Percentiles rank a stretch among this genome's conserved stretches.
These are phyloP conservation scores for Littorina saxatilis DNA, from an alignment of 1,140 invertebrate genomes.

Conservation along the genomic window DNA sequence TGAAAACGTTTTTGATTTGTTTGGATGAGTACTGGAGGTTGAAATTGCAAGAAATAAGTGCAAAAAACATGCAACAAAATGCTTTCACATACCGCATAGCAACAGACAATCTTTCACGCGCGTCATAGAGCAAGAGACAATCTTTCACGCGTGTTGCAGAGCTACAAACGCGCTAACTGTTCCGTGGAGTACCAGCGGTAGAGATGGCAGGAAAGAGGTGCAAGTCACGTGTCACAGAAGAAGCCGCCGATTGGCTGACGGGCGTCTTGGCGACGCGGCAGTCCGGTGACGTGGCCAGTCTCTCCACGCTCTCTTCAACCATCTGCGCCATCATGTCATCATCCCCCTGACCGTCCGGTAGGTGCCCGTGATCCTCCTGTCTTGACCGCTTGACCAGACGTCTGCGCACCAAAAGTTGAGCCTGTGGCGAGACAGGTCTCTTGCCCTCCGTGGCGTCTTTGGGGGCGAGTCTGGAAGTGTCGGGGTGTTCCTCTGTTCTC, in stretches of 20 bases:
- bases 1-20: no score
- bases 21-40: no score
- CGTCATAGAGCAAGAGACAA: no score
- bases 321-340: not conserved
- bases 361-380: not conserved
- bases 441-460: constrained; percentile 16
- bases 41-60: no score
- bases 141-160: no score
- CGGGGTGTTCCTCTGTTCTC: not conserved
- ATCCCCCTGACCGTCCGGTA: not conserved
- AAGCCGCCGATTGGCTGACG: not conserved
- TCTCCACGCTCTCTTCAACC: constrained; percentile 9
- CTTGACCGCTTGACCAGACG: constrained; percentile 42
- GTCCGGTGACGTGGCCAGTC: not conserved
- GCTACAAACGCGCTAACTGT: no score
- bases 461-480: no score
- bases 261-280: not conserved
- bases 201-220: constrained; percentile 17
- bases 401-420: constrained; percentile 30
- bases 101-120: no score
- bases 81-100: no score
- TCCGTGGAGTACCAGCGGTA: not conserved
- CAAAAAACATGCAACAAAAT: no score
- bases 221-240: not conserved
- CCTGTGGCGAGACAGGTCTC: constrained; percentile 24